These are phyloP conservation scores for Trichacis sp. DNA, from an alignment of 2,888 invertebrate genomes.

Conservation along the genomic window DNA sequence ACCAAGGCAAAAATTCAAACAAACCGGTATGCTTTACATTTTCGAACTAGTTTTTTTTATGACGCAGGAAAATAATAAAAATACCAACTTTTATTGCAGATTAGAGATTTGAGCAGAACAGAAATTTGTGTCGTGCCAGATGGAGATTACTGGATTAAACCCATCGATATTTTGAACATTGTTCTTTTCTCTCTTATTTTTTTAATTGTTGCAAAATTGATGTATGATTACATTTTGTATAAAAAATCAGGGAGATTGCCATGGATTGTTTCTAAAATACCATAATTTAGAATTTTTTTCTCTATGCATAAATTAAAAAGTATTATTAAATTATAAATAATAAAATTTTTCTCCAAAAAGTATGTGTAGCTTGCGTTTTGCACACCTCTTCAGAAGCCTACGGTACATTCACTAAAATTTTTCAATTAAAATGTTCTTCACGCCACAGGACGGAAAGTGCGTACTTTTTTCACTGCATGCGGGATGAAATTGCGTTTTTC, in stretches of 20 bases:
- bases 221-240: conserved; percentile 86
- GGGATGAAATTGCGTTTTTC: no score
- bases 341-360: no score
- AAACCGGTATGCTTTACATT: conserved; percentile 70
- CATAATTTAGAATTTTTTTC: conserved; percentile 69
- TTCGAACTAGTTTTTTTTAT: no score
- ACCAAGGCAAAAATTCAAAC: conserved; percentile 75
- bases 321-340: no score
- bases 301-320: no score
- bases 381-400: no score
- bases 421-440: no score
- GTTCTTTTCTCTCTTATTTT: conserved; percentile 78
- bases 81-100: neutral
- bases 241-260: conserved; percentile 84
- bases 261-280: conserved; percentile 86
- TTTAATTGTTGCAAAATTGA: conserved; percentile 79
- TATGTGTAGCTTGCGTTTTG: no score
- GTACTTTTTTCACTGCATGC: no score
- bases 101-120: conserved; percentile 75
- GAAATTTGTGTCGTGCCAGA: conserved; percentile 76
- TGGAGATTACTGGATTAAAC: conserved; percentile 73
- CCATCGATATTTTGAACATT: conserved; percentile 81
- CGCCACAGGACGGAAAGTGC: no score
- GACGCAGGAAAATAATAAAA: conserved; percentile 31
- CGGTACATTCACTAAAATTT: no score